Percentiles rank a stretch among this genome's conserved stretches.
Conservation (phyloP, 2,113 vertebrate genomes). For the Tragelaphus imberbis region DNA sequence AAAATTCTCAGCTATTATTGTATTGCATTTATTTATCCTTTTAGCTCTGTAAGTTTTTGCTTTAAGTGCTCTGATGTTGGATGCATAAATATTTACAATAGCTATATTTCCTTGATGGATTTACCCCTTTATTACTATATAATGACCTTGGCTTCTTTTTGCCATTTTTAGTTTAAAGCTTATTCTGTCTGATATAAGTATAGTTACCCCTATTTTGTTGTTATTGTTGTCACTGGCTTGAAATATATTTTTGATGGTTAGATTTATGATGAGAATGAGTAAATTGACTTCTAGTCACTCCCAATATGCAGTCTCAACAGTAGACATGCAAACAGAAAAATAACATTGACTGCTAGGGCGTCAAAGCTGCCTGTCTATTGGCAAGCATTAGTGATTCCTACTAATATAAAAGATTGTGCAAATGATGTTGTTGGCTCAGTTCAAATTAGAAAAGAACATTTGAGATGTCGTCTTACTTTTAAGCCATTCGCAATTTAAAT, state of each 20-base stretch:
- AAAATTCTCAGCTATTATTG: background rate
- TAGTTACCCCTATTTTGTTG: background rate
- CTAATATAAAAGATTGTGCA: conserved; percentile 37
- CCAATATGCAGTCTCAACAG: conserved; percentile 12
- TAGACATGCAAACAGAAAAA: conserved; percentile 37
- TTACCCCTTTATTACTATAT: background rate
- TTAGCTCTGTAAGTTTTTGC: background rate
- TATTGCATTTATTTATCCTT: background rate
- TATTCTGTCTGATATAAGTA: background rate
- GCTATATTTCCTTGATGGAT: background rate
- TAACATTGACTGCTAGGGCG: conserved; percentile 33
- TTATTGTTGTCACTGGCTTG: background rate
- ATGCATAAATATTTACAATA: background rate
- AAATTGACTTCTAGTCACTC: conserved; percentile 25
- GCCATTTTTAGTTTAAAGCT: background rate
- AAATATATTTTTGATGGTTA: conserved; percentile 5
- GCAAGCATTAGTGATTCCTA: conserved; percentile 56
- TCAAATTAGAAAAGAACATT: conserved; percentile 49
- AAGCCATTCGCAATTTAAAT: background rate
- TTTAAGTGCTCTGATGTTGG: background rate
- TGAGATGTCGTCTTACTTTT: conserved; percentile 13
- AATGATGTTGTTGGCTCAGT: conserved; percentile 29
- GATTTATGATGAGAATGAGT: conserved; percentile 28
- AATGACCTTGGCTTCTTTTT: background rate
- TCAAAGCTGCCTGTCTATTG: conserved; percentile 27